phyloP scores from a whole-genome alignment of 2,888 invertebrate genomes.

The Nectonema munidae region DNA sequence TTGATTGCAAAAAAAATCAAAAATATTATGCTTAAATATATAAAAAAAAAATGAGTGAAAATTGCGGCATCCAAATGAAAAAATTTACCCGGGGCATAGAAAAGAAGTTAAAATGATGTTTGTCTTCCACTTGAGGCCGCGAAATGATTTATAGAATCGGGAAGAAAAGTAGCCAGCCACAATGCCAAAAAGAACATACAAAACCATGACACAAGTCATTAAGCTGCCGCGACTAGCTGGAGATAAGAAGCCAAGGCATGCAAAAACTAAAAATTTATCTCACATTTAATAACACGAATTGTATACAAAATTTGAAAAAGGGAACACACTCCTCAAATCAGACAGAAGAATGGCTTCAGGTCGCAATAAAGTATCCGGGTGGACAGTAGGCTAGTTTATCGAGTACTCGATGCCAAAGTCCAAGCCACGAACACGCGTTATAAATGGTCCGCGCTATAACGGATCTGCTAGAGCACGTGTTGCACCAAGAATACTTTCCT shows the following conservation, averaged over 20 bases:
- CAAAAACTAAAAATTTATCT: conserved; percentile 38
- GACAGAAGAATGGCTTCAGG: too few relatives aligned
- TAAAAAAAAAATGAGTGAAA: conserved; percentile 10
- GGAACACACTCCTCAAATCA: too few relatives aligned
- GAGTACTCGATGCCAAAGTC: too few relatives aligned
- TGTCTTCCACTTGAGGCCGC: conserved; percentile 81
- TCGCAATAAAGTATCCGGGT: too few relatives aligned
- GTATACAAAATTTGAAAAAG: too few relatives aligned
- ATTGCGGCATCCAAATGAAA: background rate
- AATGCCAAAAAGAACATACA: conserved; percentile 79
- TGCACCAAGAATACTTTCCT: too few relatives aligned
- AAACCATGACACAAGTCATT: conserved; percentile 84
- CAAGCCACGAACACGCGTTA: too few relatives aligned
- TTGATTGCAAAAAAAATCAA: conserved; percentile 86
- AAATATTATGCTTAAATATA: conserved; percentile 47
- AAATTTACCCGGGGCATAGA: conserved; percentile 60
- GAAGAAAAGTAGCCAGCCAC: conserved; percentile 88
- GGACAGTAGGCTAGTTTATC: too few relatives aligned
- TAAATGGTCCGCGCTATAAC: too few relatives aligned
- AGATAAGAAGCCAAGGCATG: conserved; percentile 88
- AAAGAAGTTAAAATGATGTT: conserved; percentile 81
- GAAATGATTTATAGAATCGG: conserved; percentile 57
- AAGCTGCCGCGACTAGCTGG: conserved; percentile 89
- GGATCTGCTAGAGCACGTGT: too few relatives aligned
- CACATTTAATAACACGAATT: too few relatives aligned